Base-by-base conservation (phyloP, 2,797 vertebrate genomes). In the Xiphorhynchus erythropygius region DNA sequence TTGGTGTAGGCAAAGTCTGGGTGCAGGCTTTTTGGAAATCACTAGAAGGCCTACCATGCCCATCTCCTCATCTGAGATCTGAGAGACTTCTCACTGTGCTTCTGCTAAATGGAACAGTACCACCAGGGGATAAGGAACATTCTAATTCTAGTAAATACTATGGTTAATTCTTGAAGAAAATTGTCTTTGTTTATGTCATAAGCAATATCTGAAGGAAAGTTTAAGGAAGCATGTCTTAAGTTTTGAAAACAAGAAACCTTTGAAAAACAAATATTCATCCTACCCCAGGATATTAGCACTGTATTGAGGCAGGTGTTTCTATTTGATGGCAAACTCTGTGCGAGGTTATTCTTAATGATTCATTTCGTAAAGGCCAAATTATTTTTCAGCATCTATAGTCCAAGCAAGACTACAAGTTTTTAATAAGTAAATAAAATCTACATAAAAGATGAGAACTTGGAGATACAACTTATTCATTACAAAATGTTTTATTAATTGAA, bases 401-500 rank as follows among this genome's bases (percentile, higher is more conserved):
- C 56, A 87, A 90, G 49, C 3, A 77, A 80, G 75, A 42, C 41
- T 68, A 3, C n/a, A 57, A 71, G n/a, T 73, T 23, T 73, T 96
- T 77, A 92, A 83, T 92, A 89, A 83, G 32, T 87, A 91, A 91
- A 81, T 92, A 84, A 96, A 92, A 85, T 13, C 39, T 76, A 49
- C 57, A 88, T 65, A 78, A 89, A 93, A 86, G 8, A 85, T 83
- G 49, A 91, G 33, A 94, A 75, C 8, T 75, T 78, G 42, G 57
- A 94, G n/a, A 41, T 80, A 41, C 35, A 86, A 75, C 32, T 69
- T 62, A 65, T 87, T 81, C 23, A 37, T 92, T 59, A 69, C 21
- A 65, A 91, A 93, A 94, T 76, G 53, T 88, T 93, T 93, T 91
- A 91, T 93, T 87, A 84, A 88, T 84, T 78, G 35, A 91, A 91